These are phyloP conservation scores for Epistrophe grossulariae DNA, from an alignment of 2,888 invertebrate species.

Conservation along the genomic window DNA sequence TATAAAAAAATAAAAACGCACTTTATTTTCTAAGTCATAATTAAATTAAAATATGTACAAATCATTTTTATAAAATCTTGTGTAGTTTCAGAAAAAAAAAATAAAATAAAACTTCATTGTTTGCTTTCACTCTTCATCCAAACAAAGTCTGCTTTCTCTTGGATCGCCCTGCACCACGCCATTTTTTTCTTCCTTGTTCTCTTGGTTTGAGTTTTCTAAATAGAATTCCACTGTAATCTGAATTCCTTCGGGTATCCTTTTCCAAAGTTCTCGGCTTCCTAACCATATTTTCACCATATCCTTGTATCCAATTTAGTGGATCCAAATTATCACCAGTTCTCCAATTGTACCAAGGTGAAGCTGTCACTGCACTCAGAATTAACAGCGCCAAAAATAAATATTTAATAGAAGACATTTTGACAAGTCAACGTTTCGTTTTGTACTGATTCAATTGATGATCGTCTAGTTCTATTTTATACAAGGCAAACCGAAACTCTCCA, in stretches of 20 bases:
- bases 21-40: conserved; percentile 12
- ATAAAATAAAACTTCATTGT: not conserved
- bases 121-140: conserved; percentile 10
- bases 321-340: conserved; percentile 80
- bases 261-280: conserved; percentile 78
- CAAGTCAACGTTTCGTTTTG: conserved; percentile 53
- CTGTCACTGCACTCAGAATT: conserved; percentile 48
- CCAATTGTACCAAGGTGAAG: conserved; percentile 60
- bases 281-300: conserved; percentile 79
- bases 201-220: conserved; percentile 67
- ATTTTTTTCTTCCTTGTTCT: conserved; percentile 49
- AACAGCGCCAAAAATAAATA: conserved; percentile 35
- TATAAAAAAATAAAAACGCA: not conserved
- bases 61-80: not conserved
- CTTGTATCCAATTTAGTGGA: conserved; percentile 81
- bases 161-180: conserved; percentile 45
- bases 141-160: conserved; percentile 43
- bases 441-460: conserved; percentile 54
- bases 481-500: not conserved
- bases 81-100: not conserved
- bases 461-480: conserved; percentile 52
- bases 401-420: conserved; percentile 55
- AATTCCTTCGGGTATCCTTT: not conserved
- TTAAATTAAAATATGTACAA: conserved; percentile 32
- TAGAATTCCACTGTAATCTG: conserved; percentile 60